Conservation (phyloP, 2,113 vertebrate species). For the Ranitomeya imitator region DNA sequence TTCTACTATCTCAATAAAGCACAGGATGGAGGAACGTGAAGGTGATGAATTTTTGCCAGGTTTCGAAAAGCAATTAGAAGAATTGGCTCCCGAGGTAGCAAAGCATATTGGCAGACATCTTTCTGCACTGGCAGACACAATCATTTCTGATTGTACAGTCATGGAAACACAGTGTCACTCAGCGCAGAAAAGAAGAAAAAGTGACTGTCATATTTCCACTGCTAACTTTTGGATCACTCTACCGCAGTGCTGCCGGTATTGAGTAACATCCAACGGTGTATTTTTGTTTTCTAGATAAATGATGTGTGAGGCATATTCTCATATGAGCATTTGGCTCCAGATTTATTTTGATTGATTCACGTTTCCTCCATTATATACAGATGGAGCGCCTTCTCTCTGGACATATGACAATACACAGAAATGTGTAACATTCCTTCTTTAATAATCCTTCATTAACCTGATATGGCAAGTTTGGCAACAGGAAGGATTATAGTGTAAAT, state of each 20-base stretch:
- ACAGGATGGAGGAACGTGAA: slow-evolving; percentile 21
- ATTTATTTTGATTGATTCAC: slow-evolving; percentile 30
- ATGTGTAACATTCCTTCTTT: background rate
- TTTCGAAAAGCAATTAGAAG: slow-evolving; percentile 30
- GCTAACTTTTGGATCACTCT: slow-evolving; percentile 13
- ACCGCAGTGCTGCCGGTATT: background rate
- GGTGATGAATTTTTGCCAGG: slow-evolving; percentile 43
- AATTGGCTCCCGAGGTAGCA: slow-evolving; percentile 23
- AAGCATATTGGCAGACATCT: slow-evolving; percentile 41
- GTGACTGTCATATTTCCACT: slow-evolving; percentile 6
- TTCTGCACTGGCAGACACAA: slow-evolving; percentile 20
- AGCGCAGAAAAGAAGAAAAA: background rate
- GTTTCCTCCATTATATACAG: slow-evolving; percentile 12
- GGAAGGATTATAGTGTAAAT: background rate
- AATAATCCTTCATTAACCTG: background rate
- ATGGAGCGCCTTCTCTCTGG: slow-evolving; percentile 21
- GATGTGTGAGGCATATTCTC: slow-evolving; percentile 13
- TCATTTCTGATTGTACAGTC: slow-evolving; percentile 10
- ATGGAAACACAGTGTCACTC: slow-evolving; percentile 34
- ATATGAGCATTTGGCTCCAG: background rate
- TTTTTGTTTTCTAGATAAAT: slow-evolving; percentile 25
- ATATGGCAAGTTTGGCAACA: background rate
- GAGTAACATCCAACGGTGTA: slow-evolving; percentile 21
- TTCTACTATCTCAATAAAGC: background rate
- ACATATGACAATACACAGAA: background rate